Evolutionary conservation across 2,113 vertebrate genomes (phyloP).

Genomic region (Grus americana): DNA sequence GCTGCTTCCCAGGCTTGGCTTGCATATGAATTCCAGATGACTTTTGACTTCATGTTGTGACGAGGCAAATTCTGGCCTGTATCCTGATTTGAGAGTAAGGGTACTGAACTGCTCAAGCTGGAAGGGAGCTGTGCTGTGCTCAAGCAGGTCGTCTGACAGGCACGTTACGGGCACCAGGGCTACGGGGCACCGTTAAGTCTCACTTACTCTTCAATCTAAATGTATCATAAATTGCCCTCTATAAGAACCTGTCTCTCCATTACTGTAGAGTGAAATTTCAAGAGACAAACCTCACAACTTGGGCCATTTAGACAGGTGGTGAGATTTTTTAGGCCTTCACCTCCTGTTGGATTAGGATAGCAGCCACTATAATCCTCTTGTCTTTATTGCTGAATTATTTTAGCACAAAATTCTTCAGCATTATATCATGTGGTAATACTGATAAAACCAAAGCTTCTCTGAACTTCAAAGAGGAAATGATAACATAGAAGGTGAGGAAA

Average conservation of each 20-base stretch:
- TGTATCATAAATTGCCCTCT: neutral
- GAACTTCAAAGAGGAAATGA: neutral
- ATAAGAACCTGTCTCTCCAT: neutral
- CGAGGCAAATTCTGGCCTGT: neutral
- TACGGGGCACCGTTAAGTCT: neutral
- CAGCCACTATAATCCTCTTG: neutral
- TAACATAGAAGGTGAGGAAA: neutral
- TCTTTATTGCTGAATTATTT: neutral
- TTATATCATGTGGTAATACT: neutral
- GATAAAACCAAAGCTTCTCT: neutral
- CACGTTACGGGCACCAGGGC: accelerated
- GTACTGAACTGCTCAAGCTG: neutral
- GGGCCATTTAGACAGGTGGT: neutral
- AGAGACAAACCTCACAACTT: neutral
- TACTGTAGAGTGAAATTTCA: neutral
- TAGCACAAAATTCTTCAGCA: neutral
- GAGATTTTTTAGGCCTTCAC: neutral
- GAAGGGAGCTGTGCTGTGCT: neutral
- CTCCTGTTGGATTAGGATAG: neutral
- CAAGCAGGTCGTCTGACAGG: neutral
- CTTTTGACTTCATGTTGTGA: neutral
- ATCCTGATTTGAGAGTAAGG: neutral
- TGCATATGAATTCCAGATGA: neutral
- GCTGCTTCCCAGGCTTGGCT: neutral
- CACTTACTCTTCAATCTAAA: neutral